Base-by-base conservation (phyloP, 2,113 vertebrate species). In the Periophthalmus modestus region DNA sequence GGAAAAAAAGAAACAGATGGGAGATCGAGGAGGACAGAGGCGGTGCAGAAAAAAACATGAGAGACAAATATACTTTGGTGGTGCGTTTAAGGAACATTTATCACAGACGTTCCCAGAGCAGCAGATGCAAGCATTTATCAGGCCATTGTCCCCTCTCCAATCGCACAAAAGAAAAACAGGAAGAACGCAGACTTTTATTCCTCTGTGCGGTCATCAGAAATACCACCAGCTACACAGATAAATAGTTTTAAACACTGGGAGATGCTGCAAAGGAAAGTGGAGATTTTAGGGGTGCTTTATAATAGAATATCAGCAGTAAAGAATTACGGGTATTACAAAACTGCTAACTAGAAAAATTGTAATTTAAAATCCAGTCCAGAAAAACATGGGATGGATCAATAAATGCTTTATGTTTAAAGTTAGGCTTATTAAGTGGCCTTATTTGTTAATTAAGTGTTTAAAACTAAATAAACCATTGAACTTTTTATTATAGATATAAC, bases 121-220 rank as follows among this genome's bases (percentile, higher is more conserved):
- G 18, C 47, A 57, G 50, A 78, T 47, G 67, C 5, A 62, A 7
- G 23, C n/a, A n/a, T 74, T 58, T 69, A 50, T 79, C 66, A 61
- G 34, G 21, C 66, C 28, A 70, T 14, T 71, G 62, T 54, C 33
- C 52, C 47, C 36, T n/a, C 43, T 66, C 59, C 15, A 69, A 19
- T 7, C 2, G 28, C 16, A 66, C 13, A 24, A 72, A 75, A 71
- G 33, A 61, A 46, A 72, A 24, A 62, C 18, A 18, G 36, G 15
- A 69, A 47, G 46, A 68, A 74, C n/a, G 28, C 34, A 0, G 12
- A 46, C 2, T 39, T n/a, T 57, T 80, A 86, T 92, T 81, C 98
- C 98, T 97, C 82, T 98, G 97, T 15, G 97, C 97, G 81, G 66
- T 47, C 66, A 67, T 67, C 39, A 67, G 47, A 47, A 67, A 67